A percentile compares a stretch with the other conserved stretches of the same genome.
phyloP scores from a whole-genome alignment of 92 coral and sea anemone species.

The Scolanthus callimorphus region DNA sequence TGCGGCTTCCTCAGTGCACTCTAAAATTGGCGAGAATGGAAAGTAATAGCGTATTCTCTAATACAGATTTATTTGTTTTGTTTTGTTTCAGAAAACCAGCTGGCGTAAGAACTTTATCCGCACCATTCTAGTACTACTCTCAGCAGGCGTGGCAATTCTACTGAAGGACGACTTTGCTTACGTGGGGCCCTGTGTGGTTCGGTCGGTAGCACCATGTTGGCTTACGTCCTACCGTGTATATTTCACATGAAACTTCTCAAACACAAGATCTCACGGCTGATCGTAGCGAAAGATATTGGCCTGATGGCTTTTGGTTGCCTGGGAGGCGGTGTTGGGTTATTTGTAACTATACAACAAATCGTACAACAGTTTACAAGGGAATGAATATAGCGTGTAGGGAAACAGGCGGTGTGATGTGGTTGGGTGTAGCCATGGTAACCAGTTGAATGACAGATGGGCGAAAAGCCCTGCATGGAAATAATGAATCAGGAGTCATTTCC shows the following conservation, averaged over 20 bases:
- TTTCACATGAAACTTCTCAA: constrained; percentile 69
- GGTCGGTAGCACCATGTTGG: constrained; percentile 83
- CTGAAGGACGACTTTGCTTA: constrained; percentile 86
- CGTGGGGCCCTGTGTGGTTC: constrained; percentile 83
- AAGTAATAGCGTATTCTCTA: too few relatives aligned
- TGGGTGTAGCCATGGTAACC: too few relatives aligned
- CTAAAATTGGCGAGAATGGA: too few relatives aligned
- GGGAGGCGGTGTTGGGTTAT: constrained; percentile 77
- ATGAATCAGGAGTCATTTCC: too few relatives aligned
- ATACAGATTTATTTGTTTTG: too few relatives aligned
- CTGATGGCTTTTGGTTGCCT: constrained; percentile 71
- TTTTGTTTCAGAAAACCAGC: constrained; percentile 53
- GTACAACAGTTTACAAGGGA: too few relatives aligned
- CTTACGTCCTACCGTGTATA: constrained; percentile 76
- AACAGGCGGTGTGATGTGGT: too few relatives aligned
- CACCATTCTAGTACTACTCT: constrained; percentile 54
- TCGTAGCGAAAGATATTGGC: constrained; percentile 64
- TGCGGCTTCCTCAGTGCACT: too few relatives aligned
- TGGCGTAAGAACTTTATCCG: constrained; percentile 87
- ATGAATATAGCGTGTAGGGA: too few relatives aligned
- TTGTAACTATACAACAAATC: constrained; percentile 58
- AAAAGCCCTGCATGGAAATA: too few relatives aligned
- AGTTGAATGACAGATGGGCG: too few relatives aligned
- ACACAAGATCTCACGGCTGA: constrained; percentile 27
- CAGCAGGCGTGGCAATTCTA: constrained; percentile 80